Evolutionary conservation across 2,888 invertebrate species (phyloP), one percentile per base, ranked within the genome.

Genomic region (Gymnosoma rotundatum): DNA sequence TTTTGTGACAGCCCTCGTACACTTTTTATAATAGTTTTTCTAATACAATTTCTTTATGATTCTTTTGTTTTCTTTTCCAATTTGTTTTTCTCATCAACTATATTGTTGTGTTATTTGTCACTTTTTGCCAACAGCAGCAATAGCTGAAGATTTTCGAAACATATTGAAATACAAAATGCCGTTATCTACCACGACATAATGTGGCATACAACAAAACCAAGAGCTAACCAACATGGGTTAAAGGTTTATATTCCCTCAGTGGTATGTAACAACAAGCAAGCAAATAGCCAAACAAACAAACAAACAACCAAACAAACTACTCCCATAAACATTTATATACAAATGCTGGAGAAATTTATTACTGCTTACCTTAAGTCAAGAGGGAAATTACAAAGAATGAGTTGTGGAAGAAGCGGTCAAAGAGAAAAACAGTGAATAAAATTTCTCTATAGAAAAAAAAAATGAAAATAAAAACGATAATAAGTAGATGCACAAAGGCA

Each of bases 231-330:
- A 25, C 78, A 72, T 20, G 54, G 78, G 78, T 79, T 75, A 83
- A 78, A 78, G 78, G 74, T 79, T 79, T 64, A 70, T 74, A 83
- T 83, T 72, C 83, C 83, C 83, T 64, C n/a, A 60, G 83, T 36
- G 78, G 63, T 42, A 54, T 60, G 70, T 79, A 66, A 74, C 72
- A 54, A 64, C 42, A 32, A 45, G 63, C 63, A 64, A 54, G 42
- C 52, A 72, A 70, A 48, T 32, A 72, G 32, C 2, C 38, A 56
- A 25, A 38, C 38, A 56, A 25, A 45, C 36, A 64, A 52, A 42
- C 42, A 72, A 70, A 48, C 48, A 72, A 18, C 4, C 42, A 58
- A 32, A 32, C 48, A 66, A 75, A 66, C 50, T 32, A 32, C 52
- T 50, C n/a, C 45, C 52, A 69, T 16, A 78, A 63, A 69, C 52